Percentiles rank a stretch among this genome's conserved stretches.
These are phyloP conservation scores for Menidia menidia DNA, from an alignment of 2,797 vertebrate species.

Conservation along the genomic window DNA sequence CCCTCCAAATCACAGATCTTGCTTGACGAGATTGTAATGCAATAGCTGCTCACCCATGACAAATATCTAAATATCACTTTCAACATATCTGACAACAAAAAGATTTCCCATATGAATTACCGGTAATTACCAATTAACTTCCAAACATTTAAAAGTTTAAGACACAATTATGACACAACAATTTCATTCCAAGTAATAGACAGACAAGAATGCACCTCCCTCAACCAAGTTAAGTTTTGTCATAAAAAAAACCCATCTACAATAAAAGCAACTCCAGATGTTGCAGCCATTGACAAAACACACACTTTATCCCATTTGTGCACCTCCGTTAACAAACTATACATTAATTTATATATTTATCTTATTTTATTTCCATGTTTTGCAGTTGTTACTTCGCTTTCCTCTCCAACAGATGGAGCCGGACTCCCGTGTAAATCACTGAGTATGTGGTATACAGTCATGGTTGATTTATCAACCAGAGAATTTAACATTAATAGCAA, in stretches of 20 bases:
- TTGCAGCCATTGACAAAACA: constrained; percentile 59
- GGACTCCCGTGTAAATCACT: constrained; percentile 26
- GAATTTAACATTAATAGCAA: constrained; percentile 2
- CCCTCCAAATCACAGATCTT: constrained; percentile 12
- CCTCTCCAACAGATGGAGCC: not conserved
- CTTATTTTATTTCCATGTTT: constrained; percentile 23
- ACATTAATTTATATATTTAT: constrained; percentile 10
- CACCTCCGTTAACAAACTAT: constrained; percentile 47
- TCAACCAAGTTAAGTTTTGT: constrained; percentile 25
- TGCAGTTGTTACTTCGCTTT: not conserved
- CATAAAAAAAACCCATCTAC: constrained; percentile 47
- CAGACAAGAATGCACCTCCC: constrained; percentile 34
- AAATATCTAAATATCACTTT: constrained; percentile 41
- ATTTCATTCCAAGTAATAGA: constrained; percentile 63
- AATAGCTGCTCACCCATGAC: constrained; percentile 36
- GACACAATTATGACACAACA: constrained; percentile 61
- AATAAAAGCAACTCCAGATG: constrained; percentile 63
- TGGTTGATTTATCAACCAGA: not conserved
- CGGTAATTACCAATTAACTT: constrained; percentile 40
- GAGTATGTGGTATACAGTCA: not conserved
- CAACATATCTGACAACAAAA: constrained; percentile 21
- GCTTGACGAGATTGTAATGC: constrained; percentile 20
- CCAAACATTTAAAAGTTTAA: constrained; percentile 58
- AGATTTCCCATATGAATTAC: constrained; percentile 43
- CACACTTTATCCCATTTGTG: constrained; percentile 41